Evolutionary conservation across 2,113 vertebrate genomes (phyloP).

Genomic region (Mustelus asterias): DNA sequence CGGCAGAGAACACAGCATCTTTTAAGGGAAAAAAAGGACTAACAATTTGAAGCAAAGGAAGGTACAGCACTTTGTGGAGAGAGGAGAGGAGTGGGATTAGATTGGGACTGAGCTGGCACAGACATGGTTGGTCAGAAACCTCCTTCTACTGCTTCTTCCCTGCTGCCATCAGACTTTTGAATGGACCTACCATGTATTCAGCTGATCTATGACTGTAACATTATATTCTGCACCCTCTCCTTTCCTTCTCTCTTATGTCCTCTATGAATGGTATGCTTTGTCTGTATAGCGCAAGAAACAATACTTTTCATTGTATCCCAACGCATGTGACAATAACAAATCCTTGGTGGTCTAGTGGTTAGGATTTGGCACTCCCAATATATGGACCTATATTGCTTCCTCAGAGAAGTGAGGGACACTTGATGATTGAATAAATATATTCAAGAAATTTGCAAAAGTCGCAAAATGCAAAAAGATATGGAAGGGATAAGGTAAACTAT

Average conservation of each 20-base stretch:
- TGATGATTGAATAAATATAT: neutral
- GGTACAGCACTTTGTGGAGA: neutral
- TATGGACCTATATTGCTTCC: neutral
- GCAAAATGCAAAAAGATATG: neutral
- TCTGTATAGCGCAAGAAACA: no score
- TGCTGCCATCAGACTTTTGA: no score
- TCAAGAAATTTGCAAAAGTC: neutral
- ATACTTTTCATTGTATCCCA: no score
- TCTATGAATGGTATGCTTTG: no score
- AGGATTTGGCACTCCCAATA: no score
- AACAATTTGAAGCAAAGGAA: neutral
- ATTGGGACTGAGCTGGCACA: neutral
- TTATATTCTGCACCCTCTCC: no score
- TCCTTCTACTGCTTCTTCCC: neutral
- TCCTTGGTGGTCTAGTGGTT: no score
- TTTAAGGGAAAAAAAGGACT: neutral
- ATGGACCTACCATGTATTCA: no score
- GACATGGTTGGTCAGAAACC: neutral
- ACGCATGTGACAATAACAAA: no score
- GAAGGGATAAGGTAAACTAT: neutral
- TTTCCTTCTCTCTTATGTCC: no score
- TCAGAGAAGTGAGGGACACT: neutral
- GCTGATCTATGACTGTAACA: no score
- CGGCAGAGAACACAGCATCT: neutral
- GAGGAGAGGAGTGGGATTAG: neutral